phyloP scores from a whole-genome alignment of 2,888 invertebrate species.

The Lepidochitona cinerea region DNA sequence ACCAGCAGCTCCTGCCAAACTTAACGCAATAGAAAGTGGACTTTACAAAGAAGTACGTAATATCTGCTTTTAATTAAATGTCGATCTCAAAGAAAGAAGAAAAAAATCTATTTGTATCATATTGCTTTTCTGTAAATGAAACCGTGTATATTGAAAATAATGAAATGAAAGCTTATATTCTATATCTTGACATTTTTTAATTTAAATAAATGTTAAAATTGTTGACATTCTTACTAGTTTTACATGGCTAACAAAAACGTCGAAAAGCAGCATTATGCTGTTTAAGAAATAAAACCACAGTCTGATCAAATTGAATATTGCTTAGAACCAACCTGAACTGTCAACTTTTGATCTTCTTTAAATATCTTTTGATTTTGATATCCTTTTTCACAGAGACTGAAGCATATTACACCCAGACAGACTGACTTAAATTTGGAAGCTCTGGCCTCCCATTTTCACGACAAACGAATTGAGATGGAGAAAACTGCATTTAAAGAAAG shows the following conservation, averaged over 20 bases:
- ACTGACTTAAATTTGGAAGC: slow-evolving; percentile 66
- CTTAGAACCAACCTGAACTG: background rate
- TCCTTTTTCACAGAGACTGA: slow-evolving; percentile 55
- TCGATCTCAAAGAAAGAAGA: too few species aligned
- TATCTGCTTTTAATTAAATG: too few species aligned
- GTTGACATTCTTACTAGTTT: too few species aligned
- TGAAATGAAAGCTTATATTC: too few species aligned
- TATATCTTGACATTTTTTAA: too few species aligned
- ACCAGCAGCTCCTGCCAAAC: slow-evolving; percentile 68
- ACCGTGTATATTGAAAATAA: too few species aligned
- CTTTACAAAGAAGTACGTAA: slow-evolving; percentile 68
- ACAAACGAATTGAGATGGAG: slow-evolving; percentile 67
- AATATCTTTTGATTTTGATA: background rate
- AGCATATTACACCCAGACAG: slow-evolving; percentile 69
- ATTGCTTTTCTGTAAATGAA: too few species aligned
- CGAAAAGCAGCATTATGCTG: too few species aligned
- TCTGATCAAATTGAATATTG: background rate
- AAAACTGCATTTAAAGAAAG: slow-evolving; percentile 63
- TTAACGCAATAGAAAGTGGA: slow-evolving; percentile 64
- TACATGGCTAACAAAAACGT: too few species aligned
- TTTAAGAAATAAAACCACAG: too few species aligned
- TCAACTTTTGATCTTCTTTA: slow-evolving; percentile 13
- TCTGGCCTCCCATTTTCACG: slow-evolving; percentile 62
- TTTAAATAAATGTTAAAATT: too few species aligned
- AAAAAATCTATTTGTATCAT: too few species aligned